Conservation (phyloP, 2,797 vertebrate species). For the Jordanella pulchra region DNA sequence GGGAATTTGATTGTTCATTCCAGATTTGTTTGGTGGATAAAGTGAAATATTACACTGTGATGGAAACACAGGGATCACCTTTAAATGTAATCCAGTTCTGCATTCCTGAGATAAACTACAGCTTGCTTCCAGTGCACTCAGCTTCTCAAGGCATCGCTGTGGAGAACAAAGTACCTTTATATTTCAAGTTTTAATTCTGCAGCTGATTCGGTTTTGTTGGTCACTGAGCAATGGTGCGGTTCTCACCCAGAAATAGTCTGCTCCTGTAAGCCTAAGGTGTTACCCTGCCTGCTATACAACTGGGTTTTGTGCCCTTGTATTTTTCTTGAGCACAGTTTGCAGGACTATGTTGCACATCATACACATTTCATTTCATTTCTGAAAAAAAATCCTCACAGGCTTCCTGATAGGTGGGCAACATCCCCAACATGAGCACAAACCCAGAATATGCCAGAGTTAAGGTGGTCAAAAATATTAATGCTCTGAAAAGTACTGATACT, state of each 20-base stretch:
- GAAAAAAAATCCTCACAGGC: not conserved
- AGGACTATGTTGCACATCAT: not conserved
- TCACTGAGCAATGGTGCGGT: not conserved
- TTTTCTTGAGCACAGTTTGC: no score
- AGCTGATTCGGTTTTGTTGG: not conserved
- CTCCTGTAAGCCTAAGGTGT: no score
- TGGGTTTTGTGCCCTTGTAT: no score
- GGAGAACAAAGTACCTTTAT: not conserved
- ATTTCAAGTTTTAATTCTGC: not conserved
- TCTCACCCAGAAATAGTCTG: no score
- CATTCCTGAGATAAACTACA: not conserved
- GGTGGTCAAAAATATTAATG: no score
- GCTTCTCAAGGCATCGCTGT: no score
- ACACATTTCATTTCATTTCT: not conserved
- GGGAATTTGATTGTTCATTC: not conserved
- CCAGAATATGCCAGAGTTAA: not conserved
- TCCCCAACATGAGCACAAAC: not conserved
- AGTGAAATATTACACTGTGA: not conserved
- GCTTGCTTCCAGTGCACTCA: not conserved
- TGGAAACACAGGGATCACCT: not conserved
- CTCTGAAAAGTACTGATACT: no score
- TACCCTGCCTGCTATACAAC: no score
- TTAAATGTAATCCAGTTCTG: not conserved
- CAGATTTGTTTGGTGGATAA: not conserved
- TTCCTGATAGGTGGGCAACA: not conserved